Evolutionary conservation across 2,888 invertebrate species (phyloP), one percentile per base, ranked within the genome.

Genomic region (Macrophya alboannulata): DNA sequence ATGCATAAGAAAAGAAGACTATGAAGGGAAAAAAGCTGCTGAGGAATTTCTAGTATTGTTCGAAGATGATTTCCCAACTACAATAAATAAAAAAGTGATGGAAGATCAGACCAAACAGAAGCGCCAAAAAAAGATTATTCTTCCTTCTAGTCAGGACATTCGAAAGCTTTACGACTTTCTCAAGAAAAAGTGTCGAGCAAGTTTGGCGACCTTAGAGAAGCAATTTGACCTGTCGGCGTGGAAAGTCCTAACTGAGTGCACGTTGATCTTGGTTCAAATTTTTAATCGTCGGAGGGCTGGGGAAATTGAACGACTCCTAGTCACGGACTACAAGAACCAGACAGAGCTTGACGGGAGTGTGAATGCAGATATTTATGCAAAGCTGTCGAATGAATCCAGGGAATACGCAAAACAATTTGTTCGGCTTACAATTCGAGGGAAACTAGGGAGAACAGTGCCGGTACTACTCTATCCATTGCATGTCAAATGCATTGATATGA

Each of bases 241-340:
- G 87, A 76, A 76, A 84, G 5, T 4, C 5, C 84, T 87, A 68
- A 72, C 51, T 31, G 51, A 88, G 65, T 82, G 62, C 48, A 85
- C 85, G 5, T 83, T 88, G 72, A 85, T 88, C 17, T 65, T 86
- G 8, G 15, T 87, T n/a, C 85, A 86, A 82, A 87, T 88, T 45
- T 88, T 88, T 48, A 87, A 88, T 84, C 81, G 88, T 9, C 86
- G 87, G 5, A 21, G 88, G 85, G 85, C 88, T 1, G 87, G 87
- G 9, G 88, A 88, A 82, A 87, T 86, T 45, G 88, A 88, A 51
- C 59, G 88, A 55, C 72, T 88, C 10, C 62, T 85, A 17, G 17
- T 86, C 10, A 65, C n/a, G 25, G 74, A 88, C 74, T 88, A 86
- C 48, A 43, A 86, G 48, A 86, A 85, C 25, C 72, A 85, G 65